Evolutionary conservation across 2,113 vertebrate genomes (phyloP).

Genomic region (Sarotherodon lohbergeri): DNA sequence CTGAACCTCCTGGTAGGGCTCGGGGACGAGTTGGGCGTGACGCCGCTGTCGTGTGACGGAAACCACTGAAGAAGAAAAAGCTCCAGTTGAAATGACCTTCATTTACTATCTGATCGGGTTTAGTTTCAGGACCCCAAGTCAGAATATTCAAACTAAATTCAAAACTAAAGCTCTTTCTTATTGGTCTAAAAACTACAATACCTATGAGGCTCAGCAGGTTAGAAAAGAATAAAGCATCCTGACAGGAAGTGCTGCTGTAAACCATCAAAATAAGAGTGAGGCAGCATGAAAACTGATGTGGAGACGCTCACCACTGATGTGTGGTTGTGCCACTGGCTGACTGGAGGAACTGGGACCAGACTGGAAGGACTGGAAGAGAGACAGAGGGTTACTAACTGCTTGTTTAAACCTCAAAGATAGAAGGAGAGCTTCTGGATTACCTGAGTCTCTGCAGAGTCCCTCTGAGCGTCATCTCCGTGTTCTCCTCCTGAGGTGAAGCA

Average conservation of each 20-base stretch:
- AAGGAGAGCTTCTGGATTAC: conserved; percentile 8
- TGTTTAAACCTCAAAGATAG: too few species aligned
- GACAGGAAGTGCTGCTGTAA: neutral
- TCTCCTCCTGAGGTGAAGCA: conserved; percentile 60
- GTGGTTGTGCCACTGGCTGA: conserved; percentile 67
- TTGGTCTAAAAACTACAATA: neutral
- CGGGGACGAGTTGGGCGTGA: conserved; percentile 77
- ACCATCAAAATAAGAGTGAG: neutral
- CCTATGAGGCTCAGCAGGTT: neutral
- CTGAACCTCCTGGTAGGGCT: conserved; percentile 74
- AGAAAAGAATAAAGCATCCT: neutral
- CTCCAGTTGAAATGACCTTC: neutral
- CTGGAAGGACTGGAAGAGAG: conserved; percentile 54
- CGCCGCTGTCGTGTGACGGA: conserved; percentile 66
- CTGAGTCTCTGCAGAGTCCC: conserved; percentile 64
- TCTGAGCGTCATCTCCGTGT: conserved; percentile 62
- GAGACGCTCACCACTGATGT: conserved; percentile 52
- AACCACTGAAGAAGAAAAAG: conserved; percentile 56
- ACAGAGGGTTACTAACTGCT: neutral
- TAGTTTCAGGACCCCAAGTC: neutral
- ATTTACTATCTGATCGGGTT: neutral
- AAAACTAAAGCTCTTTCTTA: rapidly evolving
- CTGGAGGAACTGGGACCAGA: conserved; percentile 55
- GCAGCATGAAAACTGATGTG: neutral
- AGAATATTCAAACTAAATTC: neutral